Percentiles rank a stretch among this genome's conserved stretches.
These are phyloP conservation scores for Spodoptera litura DNA, from an alignment of 1,140 invertebrate genomes.

Conservation along the genomic window DNA sequence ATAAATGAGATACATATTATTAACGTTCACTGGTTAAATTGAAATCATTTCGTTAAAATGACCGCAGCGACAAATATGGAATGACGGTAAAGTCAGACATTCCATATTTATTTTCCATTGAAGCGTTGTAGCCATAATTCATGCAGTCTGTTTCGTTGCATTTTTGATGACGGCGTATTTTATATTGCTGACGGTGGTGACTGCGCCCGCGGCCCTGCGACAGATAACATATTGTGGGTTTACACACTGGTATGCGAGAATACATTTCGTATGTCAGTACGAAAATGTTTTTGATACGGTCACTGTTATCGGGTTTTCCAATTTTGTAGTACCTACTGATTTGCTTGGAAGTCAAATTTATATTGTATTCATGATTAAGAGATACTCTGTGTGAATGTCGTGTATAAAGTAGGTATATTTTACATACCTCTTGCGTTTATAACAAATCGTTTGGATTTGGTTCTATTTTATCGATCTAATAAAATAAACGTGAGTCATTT, in stretches of 20 bases:
- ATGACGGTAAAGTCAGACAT: slow-evolving; percentile 19
- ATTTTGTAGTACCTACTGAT: no score
- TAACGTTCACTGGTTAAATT: neutral
- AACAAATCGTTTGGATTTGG: no score
- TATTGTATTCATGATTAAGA: no score
- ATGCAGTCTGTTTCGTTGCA: slow-evolving; percentile 53
- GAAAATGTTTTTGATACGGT: neutral
- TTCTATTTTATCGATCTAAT: no score
- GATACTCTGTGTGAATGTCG: no score
- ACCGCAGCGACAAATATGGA: slow-evolving; percentile 17
- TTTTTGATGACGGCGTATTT: slow-evolving; percentile 65
- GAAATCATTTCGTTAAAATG: slow-evolving; percentile 14
- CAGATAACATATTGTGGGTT: slow-evolving; percentile 54
- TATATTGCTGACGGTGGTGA: slow-evolving; percentile 57
- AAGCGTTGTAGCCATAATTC: slow-evolving; percentile 48
- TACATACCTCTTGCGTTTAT: no score
- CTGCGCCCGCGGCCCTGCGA: slow-evolving; percentile 46
- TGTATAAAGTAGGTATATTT: no score
- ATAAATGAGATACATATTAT: neutral
- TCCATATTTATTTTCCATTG: slow-evolving; percentile 49
- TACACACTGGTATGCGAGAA: neutral
- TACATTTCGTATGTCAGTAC: neutral
- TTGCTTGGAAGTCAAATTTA: no score
- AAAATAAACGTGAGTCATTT: no score
- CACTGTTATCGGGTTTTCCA: no score